Conservation (phyloP, 2,113 vertebrate species). For the Marmota flaviventris region DNA sequence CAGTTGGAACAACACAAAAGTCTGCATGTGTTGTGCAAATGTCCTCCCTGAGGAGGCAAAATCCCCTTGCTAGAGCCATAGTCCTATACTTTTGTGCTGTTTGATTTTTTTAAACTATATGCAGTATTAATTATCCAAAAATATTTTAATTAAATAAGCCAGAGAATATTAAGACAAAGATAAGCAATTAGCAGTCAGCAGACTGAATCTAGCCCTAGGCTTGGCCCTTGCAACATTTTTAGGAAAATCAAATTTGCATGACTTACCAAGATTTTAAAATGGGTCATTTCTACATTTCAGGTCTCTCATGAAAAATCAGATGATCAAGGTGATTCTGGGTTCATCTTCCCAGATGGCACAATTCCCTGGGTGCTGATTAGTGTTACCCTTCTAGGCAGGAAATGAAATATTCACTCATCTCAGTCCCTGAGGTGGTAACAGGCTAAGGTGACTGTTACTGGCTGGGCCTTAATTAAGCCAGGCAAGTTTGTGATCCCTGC, state of each 20-base stretch:
- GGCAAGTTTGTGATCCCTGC: background rate
- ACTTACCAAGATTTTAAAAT: background rate
- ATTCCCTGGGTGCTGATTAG: background rate
- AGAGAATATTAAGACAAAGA: slow-evolving; percentile 42
- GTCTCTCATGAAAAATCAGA: slow-evolving; percentile 45
- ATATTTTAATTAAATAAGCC: background rate
- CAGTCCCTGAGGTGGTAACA: background rate
- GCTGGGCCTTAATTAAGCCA: slow-evolving; percentile 11
- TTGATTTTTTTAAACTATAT: background rate
- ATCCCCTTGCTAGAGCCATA: background rate
- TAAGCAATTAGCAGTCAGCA: background rate
- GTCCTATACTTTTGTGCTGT: background rate
- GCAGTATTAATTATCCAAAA: slow-evolving; percentile 7
- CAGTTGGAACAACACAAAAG: background rate
- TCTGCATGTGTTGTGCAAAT: background rate
- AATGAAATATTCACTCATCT: background rate
- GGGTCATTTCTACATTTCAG: background rate
- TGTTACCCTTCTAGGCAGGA: background rate
- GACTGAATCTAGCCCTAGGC: background rate
- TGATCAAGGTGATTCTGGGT: background rate
- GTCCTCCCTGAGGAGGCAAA: background rate
- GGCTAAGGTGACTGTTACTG: background rate
- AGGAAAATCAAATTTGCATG: background rate
- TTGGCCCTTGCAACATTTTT: background rate
- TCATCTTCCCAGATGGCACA: background rate